Percentiles rank a stretch among this genome's conserved stretches.
These are phyloP conservation scores for Atta texana DNA, from an alignment of 1,140 invertebrate species.

Conservation along the genomic window DNA sequence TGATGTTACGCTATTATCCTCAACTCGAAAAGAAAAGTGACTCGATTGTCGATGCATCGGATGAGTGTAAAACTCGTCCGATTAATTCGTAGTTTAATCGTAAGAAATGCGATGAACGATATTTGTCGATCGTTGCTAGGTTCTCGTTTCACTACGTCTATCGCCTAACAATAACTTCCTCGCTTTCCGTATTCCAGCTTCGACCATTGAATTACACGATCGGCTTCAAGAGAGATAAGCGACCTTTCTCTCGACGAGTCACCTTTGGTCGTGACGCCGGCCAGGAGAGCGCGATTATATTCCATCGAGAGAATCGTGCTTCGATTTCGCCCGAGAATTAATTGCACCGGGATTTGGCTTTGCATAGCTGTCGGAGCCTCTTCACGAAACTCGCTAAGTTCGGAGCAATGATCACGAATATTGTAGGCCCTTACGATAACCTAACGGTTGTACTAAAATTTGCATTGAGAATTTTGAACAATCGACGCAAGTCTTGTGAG, in stretches of 20 bases:
- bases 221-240: conserved; percentile 68
- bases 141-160: background rate
- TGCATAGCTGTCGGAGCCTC: conserved; percentile 72
- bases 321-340: conserved; percentile 77
- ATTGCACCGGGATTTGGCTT: conserved; percentile 79
- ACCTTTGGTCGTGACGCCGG: conserved; percentile 69
- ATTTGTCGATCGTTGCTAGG: conserved; percentile 42
- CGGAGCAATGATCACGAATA: conserved; percentile 24
- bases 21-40: conserved; percentile 33
- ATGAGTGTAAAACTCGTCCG: conserved; percentile 10
- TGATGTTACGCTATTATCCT: conserved; percentile 50
- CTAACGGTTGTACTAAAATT: conserved; percentile 23
- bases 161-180: conserved; percentile 62
- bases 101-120: conserved; percentile 7
- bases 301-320: conserved; percentile 66
- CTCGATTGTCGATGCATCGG: conserved; percentile 9
- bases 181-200: conserved; percentile 52
- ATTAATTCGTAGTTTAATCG: conserved; percentile 54
- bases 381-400: conserved; percentile 49
- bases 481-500: background rate
- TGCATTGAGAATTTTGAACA: background rate
- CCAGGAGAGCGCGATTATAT: conserved; percentile 64
- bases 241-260: conserved; percentile 62
- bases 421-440: background rate
- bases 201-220: conserved; percentile 69